phyloP scores from a whole-genome alignment of 2,888 invertebrate species.

The Acleris cristana region DNA sequence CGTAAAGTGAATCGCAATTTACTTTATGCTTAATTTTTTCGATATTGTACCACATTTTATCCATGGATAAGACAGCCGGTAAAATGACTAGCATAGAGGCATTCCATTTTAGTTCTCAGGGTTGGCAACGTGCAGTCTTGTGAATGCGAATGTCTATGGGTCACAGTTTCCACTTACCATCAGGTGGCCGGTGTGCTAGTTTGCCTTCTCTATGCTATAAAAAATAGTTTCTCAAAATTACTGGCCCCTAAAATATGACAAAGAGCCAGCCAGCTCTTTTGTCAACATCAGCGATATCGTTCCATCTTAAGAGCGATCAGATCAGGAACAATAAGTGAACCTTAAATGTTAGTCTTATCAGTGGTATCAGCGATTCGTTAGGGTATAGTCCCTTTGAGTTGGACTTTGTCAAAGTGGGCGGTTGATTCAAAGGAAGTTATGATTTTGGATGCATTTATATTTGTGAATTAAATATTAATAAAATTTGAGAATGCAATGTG shows the following conservation, averaged over 20 bases:
- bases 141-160: no score
- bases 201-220: no score
- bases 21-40: neutral
- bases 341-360: constrained; percentile 77
- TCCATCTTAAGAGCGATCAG: constrained; percentile 75
- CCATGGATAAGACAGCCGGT: no score
- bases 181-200: no score
- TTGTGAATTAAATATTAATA: neutral
- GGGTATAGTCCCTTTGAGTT: constrained; percentile 44
- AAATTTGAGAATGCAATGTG: neutral
- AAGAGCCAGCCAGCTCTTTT: constrained; percentile 70
- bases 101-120: no score
- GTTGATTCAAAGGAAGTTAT: constrained; percentile 27
- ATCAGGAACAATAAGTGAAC: constrained; percentile 79
- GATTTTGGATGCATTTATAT: neutral
- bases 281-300: constrained; percentile 78
- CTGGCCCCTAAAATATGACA: constrained; percentile 67
- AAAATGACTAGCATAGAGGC: no score
- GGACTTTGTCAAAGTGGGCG: constrained; percentile 30
- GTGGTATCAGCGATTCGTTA: constrained; percentile 57
- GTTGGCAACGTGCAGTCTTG: no score
- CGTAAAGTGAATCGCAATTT: no score
- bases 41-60: neutral
- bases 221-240: constrained; percentile 21
- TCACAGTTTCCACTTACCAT: no score